Conservation (phyloP, 1,140 invertebrate genomes). For the Drosophila serrata region DNA sequence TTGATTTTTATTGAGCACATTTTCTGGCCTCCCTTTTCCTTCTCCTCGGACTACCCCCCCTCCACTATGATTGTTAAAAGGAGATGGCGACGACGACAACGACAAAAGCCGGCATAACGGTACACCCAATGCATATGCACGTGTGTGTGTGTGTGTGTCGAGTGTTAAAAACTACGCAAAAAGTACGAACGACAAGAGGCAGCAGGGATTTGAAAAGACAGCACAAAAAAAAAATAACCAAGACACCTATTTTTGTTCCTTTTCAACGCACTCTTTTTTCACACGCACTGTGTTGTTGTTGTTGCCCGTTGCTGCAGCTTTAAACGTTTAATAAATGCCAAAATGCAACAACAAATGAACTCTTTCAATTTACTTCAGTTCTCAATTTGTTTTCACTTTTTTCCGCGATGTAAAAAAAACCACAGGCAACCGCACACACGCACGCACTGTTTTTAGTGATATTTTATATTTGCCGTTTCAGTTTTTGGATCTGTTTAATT, state of each 20-base stretch:
- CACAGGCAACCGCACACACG: conserved; percentile 25
- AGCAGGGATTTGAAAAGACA: conserved; percentile 8
- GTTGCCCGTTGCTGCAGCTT: conserved; percentile 8
- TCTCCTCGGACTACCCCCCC: not conserved
- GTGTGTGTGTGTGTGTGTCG: not conserved
- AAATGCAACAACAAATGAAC: conserved; percentile 37
- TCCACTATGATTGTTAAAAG: not conserved
- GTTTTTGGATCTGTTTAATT: conserved; percentile 44
- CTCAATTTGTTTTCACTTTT: conserved; percentile 2
- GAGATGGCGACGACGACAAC: not conserved
- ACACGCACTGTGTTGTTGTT: conserved; percentile 22
- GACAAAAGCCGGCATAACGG: conserved; percentile 33
- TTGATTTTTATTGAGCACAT: conserved; percentile 41
- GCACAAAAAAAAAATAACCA: conserved; percentile 19
- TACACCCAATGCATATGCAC: conserved; percentile 7
- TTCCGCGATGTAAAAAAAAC: conserved; percentile 38
- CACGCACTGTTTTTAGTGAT: conserved; percentile 55
- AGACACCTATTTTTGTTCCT: conserved; percentile 39
- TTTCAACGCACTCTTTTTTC: conserved; percentile 2
- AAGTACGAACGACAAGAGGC: conserved; percentile 28
- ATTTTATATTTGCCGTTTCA: conserved; percentile 57
- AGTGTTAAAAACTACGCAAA: conserved; percentile 30
- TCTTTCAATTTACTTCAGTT: conserved; percentile 4
- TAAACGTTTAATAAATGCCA: conserved; percentile 43
- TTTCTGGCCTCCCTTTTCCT: conserved; percentile 4